Evolutionary conservation across 2,113 vertebrate species (phyloP), one percentile per base, ranked within the genome.

Genomic region (Heterotilapia buettikoferi): DNA sequence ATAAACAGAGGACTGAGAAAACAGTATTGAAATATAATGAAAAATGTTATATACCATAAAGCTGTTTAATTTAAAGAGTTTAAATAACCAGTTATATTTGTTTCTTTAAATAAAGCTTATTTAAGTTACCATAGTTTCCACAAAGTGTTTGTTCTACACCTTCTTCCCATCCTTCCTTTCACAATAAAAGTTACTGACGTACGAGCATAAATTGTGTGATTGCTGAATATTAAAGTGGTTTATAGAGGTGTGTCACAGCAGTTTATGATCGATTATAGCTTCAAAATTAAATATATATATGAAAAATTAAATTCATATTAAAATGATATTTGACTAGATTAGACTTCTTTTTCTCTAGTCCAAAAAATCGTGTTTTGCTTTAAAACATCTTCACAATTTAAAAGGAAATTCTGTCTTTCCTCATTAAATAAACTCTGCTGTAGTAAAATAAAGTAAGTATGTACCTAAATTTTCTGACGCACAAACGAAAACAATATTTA

Each of bases 401-500:
- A 24, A 40, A 40, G 19, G 0, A 68, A 68, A 68, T 10, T 29
- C 6, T 5, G 14, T 76, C 24, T 76, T 2, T 47, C 21, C 21
- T 43, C 8, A 1, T 19, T 45, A 29, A 73, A 73, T 45, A 10
- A 18, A 45, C 36, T 68, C 63, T 21, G 33, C 10, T 40, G 1
- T 71, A 14, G 13, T 47, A 24, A 38, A 38, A 2, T 33, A 19
- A 66, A 24, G 2, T 66, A 4, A 36, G 6, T 68, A 3, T 1
- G 6, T 3, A 66, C 10, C 33, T n/a, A 21, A 7, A 68, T 68
- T 3, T 66, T n/a, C 61, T 66, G 61, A 38, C n/a, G 18, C 61
- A 0, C 33, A 36, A 38, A 36, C 31, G n/a, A 8, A 38, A 66
- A n/a, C 31, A 29, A 9, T 0, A 12, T n/a, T n/a, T n/a, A 19